phyloP scores from a whole-genome alignment of 2,797 vertebrate genomes.

The Ctenochaetus hawaiiensis region DNA sequence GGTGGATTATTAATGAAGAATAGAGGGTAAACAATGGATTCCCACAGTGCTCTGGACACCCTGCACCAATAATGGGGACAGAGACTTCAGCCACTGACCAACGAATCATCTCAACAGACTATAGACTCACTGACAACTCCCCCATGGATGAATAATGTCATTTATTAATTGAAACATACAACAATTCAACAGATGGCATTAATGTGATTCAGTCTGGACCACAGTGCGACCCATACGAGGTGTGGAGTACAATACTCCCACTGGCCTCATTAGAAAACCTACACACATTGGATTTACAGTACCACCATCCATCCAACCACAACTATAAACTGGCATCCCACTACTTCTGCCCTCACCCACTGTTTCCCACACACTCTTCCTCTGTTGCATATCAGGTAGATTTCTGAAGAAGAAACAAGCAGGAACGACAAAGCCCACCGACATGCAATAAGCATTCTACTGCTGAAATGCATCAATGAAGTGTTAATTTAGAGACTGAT shows the following conservation, averaged over 20 bases:
- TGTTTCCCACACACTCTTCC: constrained; percentile 39
- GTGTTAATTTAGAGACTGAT: constrained; percentile 26
- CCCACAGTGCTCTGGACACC: constrained; percentile 60
- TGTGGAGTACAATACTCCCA: constrained; percentile 14
- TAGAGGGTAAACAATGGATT: constrained; percentile 65
- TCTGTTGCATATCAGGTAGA: constrained; percentile 22
- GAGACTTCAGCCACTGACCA: constrained; percentile 51
- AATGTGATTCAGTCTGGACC: constrained; percentile 27
- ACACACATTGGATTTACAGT: constrained; percentile 24
- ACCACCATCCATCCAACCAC: constrained; percentile 47
- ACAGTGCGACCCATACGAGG: not conserved
- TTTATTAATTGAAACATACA: constrained; percentile 27
- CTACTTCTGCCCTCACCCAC: constrained; percentile 54
- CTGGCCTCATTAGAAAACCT: constrained; percentile 26
- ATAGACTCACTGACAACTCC: constrained; percentile 4
- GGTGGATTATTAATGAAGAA: constrained; percentile 75
- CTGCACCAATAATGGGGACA: constrained; percentile 52
- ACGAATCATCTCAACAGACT: constrained; percentile 43
- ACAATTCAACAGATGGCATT: constrained; percentile 29
- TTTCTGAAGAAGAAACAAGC: constrained; percentile 2
- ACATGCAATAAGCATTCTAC: not conserved
- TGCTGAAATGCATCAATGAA: not conserved
- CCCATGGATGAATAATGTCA: constrained; percentile 23
- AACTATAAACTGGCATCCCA: constrained; percentile 40
- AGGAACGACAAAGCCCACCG: constrained; percentile 7